Evolutionary conservation across 2,113 vertebrate species (phyloP).

Genomic region (Poeciliopsis turrubarensis): DNA sequence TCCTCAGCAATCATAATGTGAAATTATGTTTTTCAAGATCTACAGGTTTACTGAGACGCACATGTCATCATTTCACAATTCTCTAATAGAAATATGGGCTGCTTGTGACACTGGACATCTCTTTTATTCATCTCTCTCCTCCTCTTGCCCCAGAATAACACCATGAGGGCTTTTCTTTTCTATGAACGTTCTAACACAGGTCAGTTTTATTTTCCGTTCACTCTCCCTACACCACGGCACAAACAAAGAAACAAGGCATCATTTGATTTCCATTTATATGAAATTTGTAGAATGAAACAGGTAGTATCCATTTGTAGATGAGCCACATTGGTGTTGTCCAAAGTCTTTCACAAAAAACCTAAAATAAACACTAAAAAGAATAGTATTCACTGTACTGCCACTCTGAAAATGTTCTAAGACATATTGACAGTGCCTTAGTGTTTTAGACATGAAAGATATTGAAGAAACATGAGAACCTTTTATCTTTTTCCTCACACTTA

Average conservation of each 20-base stretch:
- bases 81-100: constrained; percentile 55
- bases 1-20: no score
- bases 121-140: constrained; percentile 43
- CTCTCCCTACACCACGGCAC: constrained; percentile 69
- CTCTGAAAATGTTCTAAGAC: constrained; percentile 74
- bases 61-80: neutral
- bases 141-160: constrained; percentile 57
- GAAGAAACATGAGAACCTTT: constrained; percentile 62
- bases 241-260: constrained; percentile 75
- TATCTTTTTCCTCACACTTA: constrained; percentile 42
- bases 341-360: constrained; percentile 73
- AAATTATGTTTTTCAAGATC: neutral
- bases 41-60: neutral
- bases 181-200: constrained; percentile 8
- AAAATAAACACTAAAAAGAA: constrained; percentile 76
- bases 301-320: constrained; percentile 76
- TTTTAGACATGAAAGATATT: constrained; percentile 75
- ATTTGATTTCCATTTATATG: constrained; percentile 83
- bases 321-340: constrained; percentile 74
- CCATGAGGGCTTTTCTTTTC: constrained; percentile 35
- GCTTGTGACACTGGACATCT: constrained; percentile 54
- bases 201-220: constrained; percentile 73
- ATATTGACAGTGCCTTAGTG: constrained; percentile 73
- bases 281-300: constrained; percentile 74
- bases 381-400: constrained; percentile 70